These are phyloP conservation scores for Calliopum simillimum DNA, from an alignment of 2,888 invertebrate species.

Conservation along the genomic window DNA sequence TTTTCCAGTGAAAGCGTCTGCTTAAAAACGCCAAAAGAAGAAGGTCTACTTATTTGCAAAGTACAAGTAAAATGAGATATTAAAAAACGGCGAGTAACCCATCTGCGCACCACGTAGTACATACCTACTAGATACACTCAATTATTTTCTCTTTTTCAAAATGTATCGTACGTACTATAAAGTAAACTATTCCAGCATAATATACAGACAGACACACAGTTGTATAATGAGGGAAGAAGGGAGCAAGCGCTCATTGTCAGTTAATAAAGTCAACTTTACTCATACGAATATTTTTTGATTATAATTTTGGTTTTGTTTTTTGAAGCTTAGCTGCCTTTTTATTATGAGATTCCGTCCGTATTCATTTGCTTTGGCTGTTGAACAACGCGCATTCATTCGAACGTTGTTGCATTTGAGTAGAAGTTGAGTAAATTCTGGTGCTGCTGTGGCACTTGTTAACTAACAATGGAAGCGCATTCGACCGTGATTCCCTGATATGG, in stretches of 20 bases:
- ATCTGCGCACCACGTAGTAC: neutral
- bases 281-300: too few species aligned
- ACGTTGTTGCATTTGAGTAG: neutral
- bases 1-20: slow-evolving; percentile 30
- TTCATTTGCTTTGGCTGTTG: too few species aligned
- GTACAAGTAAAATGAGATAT: slow-evolving; percentile 11
- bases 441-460: slow-evolving; percentile 35
- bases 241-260: too few species aligned
- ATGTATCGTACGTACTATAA: too few species aligned
- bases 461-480: slow-evolving; percentile 52
- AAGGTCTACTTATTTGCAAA: slow-evolving; percentile 17
- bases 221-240: too few species aligned
- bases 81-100: slow-evolving; percentile 22
- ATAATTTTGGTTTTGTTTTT: too few species aligned
- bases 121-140: too few species aligned
- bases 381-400: neutral
- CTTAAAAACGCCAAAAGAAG: slow-evolving; percentile 2
- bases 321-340: neutral
- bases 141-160: too few species aligned
- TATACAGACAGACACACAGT: too few species aligned
- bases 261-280: too few species aligned
- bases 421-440: neutral
- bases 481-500: slow-evolving; percentile 48
- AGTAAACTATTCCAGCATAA: too few species aligned
- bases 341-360: too few species aligned